Percentiles rank a stretch among this genome's conserved stretches.
phyloP scores from a whole-genome alignment of 2,113 vertebrate genomes.

The Oxygymnocypris stewartii region DNA sequence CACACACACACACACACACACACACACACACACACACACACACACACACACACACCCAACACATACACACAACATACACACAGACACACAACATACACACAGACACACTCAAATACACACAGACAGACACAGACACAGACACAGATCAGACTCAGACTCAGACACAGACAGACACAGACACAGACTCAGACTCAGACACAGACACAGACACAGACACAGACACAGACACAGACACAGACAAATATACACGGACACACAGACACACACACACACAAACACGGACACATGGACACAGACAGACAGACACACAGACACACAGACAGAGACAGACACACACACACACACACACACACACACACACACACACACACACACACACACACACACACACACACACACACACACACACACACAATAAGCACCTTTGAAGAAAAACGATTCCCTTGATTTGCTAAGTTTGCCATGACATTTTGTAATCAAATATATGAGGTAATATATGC shows the following conservation, averaged over 20 bases:
- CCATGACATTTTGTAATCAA: background rate
- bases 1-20: background rate
- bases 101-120: too few species aligned
- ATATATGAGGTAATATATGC: background rate
- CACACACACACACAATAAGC: background rate
- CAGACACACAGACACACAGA: background rate
- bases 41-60: background rate
- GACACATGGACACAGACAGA: background rate
- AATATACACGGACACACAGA: too few species aligned
- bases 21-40: background rate
- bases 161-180: too few species aligned
- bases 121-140: too few species aligned
- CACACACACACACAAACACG: too few species aligned
- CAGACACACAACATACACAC: too few species aligned
- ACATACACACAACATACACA: too few species aligned
- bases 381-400: background rate
- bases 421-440: background rate
- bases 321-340: too few species aligned
- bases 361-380: background rate
- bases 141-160: too few species aligned
- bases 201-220: too few species aligned
- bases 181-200: too few species aligned
- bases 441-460: background rate
- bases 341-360: background rate
- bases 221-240: too few species aligned